phyloP scores from a whole-genome alignment of 2,888 invertebrate species.

The Lissocephala sabroskyi region DNA sequence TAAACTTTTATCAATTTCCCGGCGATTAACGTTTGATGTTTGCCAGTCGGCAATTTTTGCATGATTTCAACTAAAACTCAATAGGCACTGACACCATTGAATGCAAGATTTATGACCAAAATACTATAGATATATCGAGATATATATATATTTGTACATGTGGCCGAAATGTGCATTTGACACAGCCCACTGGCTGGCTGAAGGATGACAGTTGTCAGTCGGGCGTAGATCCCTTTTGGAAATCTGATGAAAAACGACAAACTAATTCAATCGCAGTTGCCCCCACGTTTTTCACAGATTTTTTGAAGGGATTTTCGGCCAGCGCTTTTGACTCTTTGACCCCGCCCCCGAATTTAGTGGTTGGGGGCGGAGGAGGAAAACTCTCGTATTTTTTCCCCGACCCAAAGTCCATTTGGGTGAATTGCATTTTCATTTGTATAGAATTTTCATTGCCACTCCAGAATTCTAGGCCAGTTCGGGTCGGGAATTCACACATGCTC shows the following conservation, averaged over 20 bases:
- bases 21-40: no score
- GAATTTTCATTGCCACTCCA: conserved; percentile 53
- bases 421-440: conserved; percentile 64
- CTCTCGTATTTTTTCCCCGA: conserved; percentile 9
- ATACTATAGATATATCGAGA: no score
- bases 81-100: conserved; percentile 21
- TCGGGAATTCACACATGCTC: conserved; percentile 41
- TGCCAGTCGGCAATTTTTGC: background rate
- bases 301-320: conserved; percentile 9
- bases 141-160: no score
- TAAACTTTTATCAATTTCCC: no score
- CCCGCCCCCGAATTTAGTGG: no score
- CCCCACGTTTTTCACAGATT: conserved; percentile 50
- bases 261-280: conserved; percentile 56
- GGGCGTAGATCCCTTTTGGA: conserved; percentile 13
- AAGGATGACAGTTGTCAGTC: conserved; percentile 29
- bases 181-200: conserved; percentile 15
- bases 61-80: conserved; percentile 26
- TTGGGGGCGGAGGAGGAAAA: background rate
- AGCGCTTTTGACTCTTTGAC: conserved; percentile 8
- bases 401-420: conserved; percentile 48
- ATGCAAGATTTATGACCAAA: conserved; percentile 48
- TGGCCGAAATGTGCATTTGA: conserved; percentile 56
- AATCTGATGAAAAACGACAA: conserved; percentile 31
- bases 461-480: background rate